These are phyloP conservation scores for Apodemus agrarius DNA, from an alignment of 2,797 vertebrate genomes.

Conservation along the genomic window DNA sequence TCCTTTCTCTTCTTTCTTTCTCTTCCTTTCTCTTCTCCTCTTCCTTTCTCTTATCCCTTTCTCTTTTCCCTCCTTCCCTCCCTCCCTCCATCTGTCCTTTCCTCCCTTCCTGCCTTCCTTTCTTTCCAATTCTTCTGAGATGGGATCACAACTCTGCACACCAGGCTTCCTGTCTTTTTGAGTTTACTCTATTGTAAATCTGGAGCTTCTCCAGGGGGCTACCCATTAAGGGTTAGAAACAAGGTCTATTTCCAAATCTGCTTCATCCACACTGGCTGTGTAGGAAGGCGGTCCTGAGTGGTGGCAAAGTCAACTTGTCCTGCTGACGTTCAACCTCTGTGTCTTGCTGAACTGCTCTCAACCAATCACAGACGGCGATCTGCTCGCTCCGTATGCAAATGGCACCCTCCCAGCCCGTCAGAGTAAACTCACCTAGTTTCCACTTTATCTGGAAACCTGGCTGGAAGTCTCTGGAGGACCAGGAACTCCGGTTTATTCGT, in stretches of 20 bases:
- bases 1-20: neutral
- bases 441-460: neutral
- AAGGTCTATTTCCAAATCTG: neutral
- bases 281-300: neutral
- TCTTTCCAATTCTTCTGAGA: too few relatives aligned
- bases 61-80: neutral
- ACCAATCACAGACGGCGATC: neutral
- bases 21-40: neutral
- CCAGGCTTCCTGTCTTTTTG: neutral
- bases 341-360: neutral
- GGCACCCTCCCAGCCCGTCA: neutral
- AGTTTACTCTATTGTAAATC: neutral
- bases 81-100: rapidly evolving
- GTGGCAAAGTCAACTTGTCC: constrained; percentile 17
- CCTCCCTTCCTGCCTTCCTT: too few relatives aligned
- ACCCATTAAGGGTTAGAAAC: neutral
- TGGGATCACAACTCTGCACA: neutral
- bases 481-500: neutral
- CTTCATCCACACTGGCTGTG: neutral
- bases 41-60: neutral
- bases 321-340: neutral
- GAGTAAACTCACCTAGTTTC: neutral
- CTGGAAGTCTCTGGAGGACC: neutral
- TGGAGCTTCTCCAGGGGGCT: constrained; percentile 6
- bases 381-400: neutral